Evolutionary conservation across 2,113 vertebrate species (phyloP), one percentile per base, ranked within the genome.

Genomic region (Lagopus muta): DNA sequence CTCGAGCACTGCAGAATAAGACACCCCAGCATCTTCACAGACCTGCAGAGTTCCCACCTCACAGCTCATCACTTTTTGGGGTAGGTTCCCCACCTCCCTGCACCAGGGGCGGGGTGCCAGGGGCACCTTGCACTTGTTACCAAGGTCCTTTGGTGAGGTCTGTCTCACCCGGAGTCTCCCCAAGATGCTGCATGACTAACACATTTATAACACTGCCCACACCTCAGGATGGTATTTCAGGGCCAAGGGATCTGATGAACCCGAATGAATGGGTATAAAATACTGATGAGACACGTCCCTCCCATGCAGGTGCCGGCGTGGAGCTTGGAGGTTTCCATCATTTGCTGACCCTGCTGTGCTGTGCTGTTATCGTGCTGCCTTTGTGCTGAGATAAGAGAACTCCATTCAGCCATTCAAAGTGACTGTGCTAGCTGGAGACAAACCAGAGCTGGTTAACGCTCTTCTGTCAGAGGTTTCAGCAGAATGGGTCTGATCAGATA

Each of bases 261-360:
- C 17, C 25, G 5, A 40, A 64, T 12, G 10, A 40, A 64, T 19
- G 27, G 61, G 61, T 9, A 40, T 11, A 40, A 58, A 76, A 18
- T 16, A 7, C 12, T 8, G 5, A 13, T 8, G 5, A 25, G 5
- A 25, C 0, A 0, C 5, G n/a, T 72, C 47, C 76, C 18, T 78
- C 32, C 65, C 47, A 13, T 36, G 25, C 57, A 50, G 64, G 24
- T 28, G 36, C 28, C 45, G 3, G 9, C 16, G 43, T 60, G 52
- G 28, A 22, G 64, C 55, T 55, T 42, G n/a, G 73, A 62, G 9
- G 18, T 47, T 57, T 21, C 67, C 30, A 13, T 5, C 6, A 28
- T 24, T 7, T 58, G 6, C 34, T n/a, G 61, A 55, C 10, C n/a
- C n/a, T 47, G 1, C 2, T 10, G 10, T 8, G 11, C 27, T 1